Conservation (phyloP, 1,140 invertebrate genomes). For the Physella acuta region DNA sequence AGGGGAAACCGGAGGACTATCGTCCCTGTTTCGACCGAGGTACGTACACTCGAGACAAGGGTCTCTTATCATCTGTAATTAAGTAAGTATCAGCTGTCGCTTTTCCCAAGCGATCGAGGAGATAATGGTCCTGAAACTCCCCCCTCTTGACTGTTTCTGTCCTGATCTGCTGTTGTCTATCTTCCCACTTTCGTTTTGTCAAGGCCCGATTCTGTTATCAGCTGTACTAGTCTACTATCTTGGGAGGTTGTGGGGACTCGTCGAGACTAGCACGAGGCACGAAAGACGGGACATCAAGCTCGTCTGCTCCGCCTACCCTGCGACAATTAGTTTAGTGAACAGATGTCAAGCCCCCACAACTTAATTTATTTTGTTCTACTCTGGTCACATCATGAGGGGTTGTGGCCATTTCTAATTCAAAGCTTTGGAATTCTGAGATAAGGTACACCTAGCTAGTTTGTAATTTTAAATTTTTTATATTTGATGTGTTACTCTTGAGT, state of each 20-base stretch:
- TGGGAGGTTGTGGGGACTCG: slow-evolving; percentile 21
- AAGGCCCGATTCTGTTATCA: slow-evolving; percentile 17
- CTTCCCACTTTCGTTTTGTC: slow-evolving; percentile 24
- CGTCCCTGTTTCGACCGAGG: neutral
- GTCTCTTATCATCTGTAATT: slow-evolving; percentile 19
- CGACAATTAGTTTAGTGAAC: neutral
- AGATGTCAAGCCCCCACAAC: slow-evolving; percentile 7
- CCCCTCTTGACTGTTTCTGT: slow-evolving; percentile 5
- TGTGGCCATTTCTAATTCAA: too few species aligned
- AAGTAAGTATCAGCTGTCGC: slow-evolving; percentile 24
- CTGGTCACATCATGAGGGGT: too few species aligned
- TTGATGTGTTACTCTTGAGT: too few species aligned
- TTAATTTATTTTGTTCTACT: too few species aligned
- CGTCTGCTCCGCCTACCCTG: slow-evolving; percentile 15
- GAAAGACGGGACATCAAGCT: slow-evolving; percentile 1
- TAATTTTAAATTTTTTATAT: too few species aligned
- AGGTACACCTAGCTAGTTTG: too few species aligned
- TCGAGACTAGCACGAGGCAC: slow-evolving; percentile 20
- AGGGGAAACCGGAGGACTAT: slow-evolving; percentile 9
- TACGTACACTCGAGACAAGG: slow-evolving; percentile 10
- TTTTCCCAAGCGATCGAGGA: slow-evolving; percentile 18
- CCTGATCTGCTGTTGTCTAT: neutral
- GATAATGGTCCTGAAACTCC: slow-evolving; percentile 20
- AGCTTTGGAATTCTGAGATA: too few species aligned
- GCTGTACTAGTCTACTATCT: slow-evolving; percentile 10